These are phyloP conservation scores for Ostrea edulis DNA, from an alignment of 1,140 invertebrate species.

Conservation along the genomic window DNA sequence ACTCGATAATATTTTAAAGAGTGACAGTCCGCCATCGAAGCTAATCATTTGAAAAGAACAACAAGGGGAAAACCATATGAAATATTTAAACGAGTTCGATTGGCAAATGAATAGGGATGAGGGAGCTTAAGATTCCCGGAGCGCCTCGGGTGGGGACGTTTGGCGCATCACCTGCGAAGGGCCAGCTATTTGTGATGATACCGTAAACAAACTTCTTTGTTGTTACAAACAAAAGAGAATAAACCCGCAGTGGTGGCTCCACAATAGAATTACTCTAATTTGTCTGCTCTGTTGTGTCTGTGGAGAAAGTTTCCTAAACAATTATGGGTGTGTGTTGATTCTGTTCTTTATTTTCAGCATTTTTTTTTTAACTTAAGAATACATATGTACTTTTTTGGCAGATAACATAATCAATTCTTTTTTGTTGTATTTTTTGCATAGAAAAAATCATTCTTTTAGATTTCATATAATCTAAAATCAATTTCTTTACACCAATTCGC, in stretches of 20 bases:
- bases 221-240: not conserved
- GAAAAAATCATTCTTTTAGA: not conserved
- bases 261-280: not conserved
- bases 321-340: not conserved
- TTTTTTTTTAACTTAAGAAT: not conserved
- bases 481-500: not conserved
- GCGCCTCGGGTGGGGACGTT: slow-evolving; percentile 20
- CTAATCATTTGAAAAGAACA: slow-evolving; percentile 35
- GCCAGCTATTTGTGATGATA: slow-evolving; percentile 18
- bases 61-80: slow-evolving; percentile 37
- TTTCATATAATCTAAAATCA: not conserved
- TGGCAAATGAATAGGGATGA: slow-evolving; percentile 16
- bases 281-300: not conserved
- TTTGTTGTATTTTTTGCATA: not conserved
- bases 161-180: slow-evolving; percentile 32
- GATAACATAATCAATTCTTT: not conserved
- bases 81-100: slow-evolving; percentile 33
- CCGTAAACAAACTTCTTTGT: slow-evolving; percentile 37
- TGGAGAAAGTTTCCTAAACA: not conserved
- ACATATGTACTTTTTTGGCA: not conserved
- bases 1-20: not conserved
- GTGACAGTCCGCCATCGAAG: not conserved
- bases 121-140: not conserved
- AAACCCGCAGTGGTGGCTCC: slow-evolving; percentile 1
- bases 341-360: not conserved